Evolutionary conservation across 2,888 invertebrate species (phyloP), one percentile per base, ranked within the genome.

Genomic region (Limulus polyphemus): DNA sequence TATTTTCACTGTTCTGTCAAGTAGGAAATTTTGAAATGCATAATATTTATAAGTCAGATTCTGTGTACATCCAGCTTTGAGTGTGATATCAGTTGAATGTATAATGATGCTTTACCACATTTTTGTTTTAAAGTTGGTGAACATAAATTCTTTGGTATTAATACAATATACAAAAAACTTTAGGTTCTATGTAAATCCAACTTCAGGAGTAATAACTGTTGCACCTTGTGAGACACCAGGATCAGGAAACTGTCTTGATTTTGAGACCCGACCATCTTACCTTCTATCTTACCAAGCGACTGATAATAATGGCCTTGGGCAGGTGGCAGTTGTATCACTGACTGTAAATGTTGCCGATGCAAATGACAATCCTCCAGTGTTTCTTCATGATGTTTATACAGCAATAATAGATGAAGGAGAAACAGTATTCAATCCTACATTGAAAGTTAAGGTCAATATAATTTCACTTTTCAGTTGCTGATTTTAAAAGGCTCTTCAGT

Each of bases 391-490:
- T 0, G 79, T 84, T 55, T 92, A 92, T 77, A 83, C 84, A 47
- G 87, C 88, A 0, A 85, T 87, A 11, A 84, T 94, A 12, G 89
- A 90, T 71, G 94, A 95, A 75, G 90, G 90, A 1, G 85, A 90
- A 0, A 81, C 83, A 3, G 84, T 85, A 68, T 92, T 93, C 70
- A 88, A 90, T 71, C 90, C 92, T 0, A 72, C 73, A 5, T 72
- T 77, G 1, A 59, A 68, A 48, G 72, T 77, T 13, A 64, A 70
- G 68, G 75, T 76, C 65, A 62, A 61, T 55, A 16, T 32, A 32
- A 32, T 32, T 32, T 32, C 7, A 32, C 32, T 7, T 32, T 32
- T 32, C 32, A 32, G 7, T 32, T 5, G 32, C 7, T 32, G 32
- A 32, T 32, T 32, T 32, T 32, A 32, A 32, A 32, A 32, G 32